Conservation (phyloP, 2,888 invertebrate species). For the Leptinotarsa juncta region DNA sequence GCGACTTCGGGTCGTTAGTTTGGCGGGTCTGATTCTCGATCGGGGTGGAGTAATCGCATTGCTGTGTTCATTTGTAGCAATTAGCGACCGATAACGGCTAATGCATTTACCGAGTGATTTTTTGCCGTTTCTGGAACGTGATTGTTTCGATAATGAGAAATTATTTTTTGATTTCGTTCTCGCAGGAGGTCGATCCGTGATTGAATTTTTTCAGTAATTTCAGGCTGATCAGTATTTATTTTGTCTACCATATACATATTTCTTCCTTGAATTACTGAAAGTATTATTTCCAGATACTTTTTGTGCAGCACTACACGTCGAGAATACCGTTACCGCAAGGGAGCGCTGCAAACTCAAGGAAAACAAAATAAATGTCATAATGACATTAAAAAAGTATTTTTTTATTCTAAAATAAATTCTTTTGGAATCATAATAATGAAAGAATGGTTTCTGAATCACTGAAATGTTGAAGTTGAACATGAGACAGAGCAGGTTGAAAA, state of each 20-base stretch:
- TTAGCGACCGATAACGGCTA: slow-evolving; percentile 61
- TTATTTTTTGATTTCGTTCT: slow-evolving; percentile 51
- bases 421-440: too few relatives aligned
- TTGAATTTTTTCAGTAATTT: slow-evolving; percentile 10
- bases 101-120: slow-evolving; percentile 59
- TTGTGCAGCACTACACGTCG: background rate
- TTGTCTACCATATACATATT: background rate
- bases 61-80: slow-evolving; percentile 64
- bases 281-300: background rate
- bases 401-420: too few relatives aligned
- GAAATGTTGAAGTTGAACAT: too few relatives aligned
- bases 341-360: too few relatives aligned
- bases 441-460: too few relatives aligned
- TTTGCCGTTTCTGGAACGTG: slow-evolving; percentile 55
- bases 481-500: too few relatives aligned
- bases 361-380: too few relatives aligned
- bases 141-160: slow-evolving; percentile 59
- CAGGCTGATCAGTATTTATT: background rate
- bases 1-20: slow-evolving; percentile 47
- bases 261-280: too few relatives aligned
- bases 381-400: too few relatives aligned
- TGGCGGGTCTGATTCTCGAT: slow-evolving; percentile 44
- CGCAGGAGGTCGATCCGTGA: slow-evolving; percentile 31
- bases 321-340: too few relatives aligned
- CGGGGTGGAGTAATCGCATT: slow-evolving; percentile 61